Evolutionary conservation across 2,113 vertebrate species (phyloP), one percentile per base, ranked within the genome.

Genomic region (Larimichthys crocea): DNA sequence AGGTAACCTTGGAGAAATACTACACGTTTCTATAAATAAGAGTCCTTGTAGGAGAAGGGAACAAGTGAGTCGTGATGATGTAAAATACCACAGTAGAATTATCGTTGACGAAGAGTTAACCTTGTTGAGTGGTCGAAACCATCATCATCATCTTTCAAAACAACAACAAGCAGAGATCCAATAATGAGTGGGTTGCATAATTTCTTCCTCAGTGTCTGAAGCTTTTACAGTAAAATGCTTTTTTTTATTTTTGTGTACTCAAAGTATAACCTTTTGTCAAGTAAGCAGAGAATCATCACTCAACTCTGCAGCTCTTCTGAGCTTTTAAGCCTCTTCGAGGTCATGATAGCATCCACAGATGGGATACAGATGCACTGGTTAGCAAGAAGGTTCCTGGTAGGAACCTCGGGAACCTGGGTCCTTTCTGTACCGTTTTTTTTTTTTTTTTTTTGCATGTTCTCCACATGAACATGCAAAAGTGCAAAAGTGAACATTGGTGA

Each of bases 1-100:
- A 55, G 52, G 15, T 26, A 11, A 68, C 64, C 56, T 62, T 10
- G 10, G 16, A 49, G 64, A 52, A 80, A 52, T 74, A 40, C 17
- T 12, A 70, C 59, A 12, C 3, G 22, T 63, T 65, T 59, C 10
- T 59, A 15, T 20, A 16, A 44, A 22, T 10, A 31, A 35, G 0
- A 68, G 22, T 15, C 7, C 17, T 17, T 8, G 19, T 14, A 35
- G 40, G 10, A 50, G 62, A 42, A 20, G 5, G 9, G 22, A 57
- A 66, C 26, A 22, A 57, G 17, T 71, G 22, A 22, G 22, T 63
- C 4, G 12, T 69, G n/a, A 20, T 52, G 17, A 57, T 53, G 12
- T 40, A 4, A 68, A 68, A 57, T 60, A 5, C 3, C 22, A 15
- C 60, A 52, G 31, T 42, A 3, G 11, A 53, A 19, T 26, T 0